These are phyloP conservation scores for Montipora capricornis DNA, from an alignment of 64 coral and sea anemone genomes.

Conservation along the genomic window DNA sequence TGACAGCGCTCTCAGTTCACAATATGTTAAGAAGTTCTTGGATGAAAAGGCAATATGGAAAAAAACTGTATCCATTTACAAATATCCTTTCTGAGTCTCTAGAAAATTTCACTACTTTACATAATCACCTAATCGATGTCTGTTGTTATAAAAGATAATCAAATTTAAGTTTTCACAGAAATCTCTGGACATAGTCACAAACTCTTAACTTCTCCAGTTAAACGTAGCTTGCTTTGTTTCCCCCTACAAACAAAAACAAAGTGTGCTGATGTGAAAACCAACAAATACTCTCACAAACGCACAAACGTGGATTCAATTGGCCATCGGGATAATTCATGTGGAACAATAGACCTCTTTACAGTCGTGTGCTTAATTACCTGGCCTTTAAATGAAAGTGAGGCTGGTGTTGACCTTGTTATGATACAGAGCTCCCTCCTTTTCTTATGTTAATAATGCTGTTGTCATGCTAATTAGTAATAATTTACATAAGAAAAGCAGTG, in stretches of 20 bases:
- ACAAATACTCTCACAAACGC: background rate
- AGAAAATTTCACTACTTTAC: background rate
- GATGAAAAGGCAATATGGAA: background rate
- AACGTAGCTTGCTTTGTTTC: slow-evolving; percentile 25
- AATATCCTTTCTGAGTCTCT: background rate
- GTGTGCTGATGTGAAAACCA: background rate
- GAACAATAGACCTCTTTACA: no score
- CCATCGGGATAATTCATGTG: no score
- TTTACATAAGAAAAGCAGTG: no score
- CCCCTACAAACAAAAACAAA: background rate
- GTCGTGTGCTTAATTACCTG: no score
- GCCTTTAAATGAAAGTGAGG: no score
- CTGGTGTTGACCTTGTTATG: no score
- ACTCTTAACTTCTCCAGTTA: background rate
- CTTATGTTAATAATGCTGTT: no score
- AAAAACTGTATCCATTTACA: background rate
- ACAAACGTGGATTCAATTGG: no score
- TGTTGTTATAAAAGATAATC: background rate
- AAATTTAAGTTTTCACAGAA: background rate
- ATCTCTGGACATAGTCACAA: background rate
- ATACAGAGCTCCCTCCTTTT: no score
- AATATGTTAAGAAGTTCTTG: background rate
- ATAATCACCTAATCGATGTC: no score
- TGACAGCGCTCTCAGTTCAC: background rate
- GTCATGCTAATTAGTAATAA: no score